These are phyloP conservation scores for Muraenolepis orangiensis DNA, from an alignment of 2,797 vertebrate species.

Conservation along the genomic window DNA sequence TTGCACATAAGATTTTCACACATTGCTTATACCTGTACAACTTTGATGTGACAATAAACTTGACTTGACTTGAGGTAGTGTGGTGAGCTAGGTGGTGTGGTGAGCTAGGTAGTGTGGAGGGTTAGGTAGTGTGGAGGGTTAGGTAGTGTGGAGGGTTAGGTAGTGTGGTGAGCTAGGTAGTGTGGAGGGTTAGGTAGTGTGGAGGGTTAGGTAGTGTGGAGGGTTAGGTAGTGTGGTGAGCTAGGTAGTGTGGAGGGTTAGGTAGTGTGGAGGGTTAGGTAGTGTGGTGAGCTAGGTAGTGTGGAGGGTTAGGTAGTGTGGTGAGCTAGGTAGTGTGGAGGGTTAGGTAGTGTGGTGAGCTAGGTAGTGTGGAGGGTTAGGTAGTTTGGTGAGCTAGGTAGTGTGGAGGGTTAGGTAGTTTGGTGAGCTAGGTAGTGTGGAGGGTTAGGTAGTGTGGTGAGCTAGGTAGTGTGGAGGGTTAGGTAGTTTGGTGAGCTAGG, in stretches of 20 bases:
- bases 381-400: constrained; percentile 38
- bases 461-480: constrained; percentile 31
- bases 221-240: constrained; percentile 56
- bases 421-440: constrained; percentile 25
- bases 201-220: no score
- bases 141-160: constrained; percentile 52
- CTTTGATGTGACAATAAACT: no score
- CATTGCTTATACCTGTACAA: no score
- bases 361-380: constrained; percentile 29
- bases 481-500: constrained; percentile 57
- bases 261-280: background rate
- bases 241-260: background rate
- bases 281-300: constrained; percentile 30
- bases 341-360: background rate
- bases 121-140: no score
- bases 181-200: no score
- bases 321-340: constrained; percentile 20
- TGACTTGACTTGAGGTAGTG: no score
- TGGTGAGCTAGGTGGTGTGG: constrained; percentile 52
- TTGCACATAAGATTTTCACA: no score
- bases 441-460: background rate
- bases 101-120: constrained; percentile 46
- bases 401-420: constrained; percentile 45
- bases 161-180: constrained; percentile 36
- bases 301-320: constrained; percentile 54